Conservation (phyloP, 2,113 vertebrate species). For the Callionymus lyra region DNA sequence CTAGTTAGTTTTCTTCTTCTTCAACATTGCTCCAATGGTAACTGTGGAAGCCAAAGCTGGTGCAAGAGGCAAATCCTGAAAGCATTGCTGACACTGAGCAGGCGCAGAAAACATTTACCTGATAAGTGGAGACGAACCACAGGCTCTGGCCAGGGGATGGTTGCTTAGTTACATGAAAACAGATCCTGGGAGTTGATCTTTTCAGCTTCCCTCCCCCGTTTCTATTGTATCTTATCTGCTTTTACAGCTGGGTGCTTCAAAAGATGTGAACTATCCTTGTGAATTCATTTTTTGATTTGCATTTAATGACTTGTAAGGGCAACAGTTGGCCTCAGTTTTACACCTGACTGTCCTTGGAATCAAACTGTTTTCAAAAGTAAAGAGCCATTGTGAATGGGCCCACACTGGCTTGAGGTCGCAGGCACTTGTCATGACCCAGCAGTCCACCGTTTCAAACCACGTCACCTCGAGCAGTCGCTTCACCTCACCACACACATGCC, state of each 20-base stretch:
- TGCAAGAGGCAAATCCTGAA: too few species aligned
- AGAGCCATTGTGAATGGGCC: conserved; percentile 16
- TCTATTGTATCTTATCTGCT: conserved; percentile 7
- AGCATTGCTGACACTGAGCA: conserved; percentile 21
- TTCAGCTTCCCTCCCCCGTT: conserved; percentile 28
- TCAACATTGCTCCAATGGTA: too few species aligned
- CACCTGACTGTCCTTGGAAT: too few species aligned
- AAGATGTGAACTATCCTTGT: too few species aligned
- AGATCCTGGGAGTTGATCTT: conserved; percentile 16
- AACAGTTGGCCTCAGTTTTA: too few species aligned
- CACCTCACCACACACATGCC: conserved; percentile 19
- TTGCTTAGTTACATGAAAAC: conserved; percentile 68
- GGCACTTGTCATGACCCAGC: conserved; percentile 24
- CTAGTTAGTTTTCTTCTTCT: too few species aligned
- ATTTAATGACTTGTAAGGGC: too few species aligned
- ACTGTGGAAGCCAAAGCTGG: too few species aligned
- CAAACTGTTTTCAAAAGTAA: too few species aligned
- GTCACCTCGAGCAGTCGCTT: conserved; percentile 19
- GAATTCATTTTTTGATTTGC: too few species aligned
- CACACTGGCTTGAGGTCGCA: conserved; percentile 28
- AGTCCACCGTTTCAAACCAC: conserved; percentile 11
- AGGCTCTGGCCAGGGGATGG: conserved; percentile 36
- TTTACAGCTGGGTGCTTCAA: conserved; percentile 4
- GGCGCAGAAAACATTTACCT: conserved; percentile 46
- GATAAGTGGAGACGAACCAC: conserved; percentile 43